These are phyloP conservation scores for Psettodes erumei DNA, from an alignment of 2,113 vertebrate genomes.

Conservation along the genomic window DNA sequence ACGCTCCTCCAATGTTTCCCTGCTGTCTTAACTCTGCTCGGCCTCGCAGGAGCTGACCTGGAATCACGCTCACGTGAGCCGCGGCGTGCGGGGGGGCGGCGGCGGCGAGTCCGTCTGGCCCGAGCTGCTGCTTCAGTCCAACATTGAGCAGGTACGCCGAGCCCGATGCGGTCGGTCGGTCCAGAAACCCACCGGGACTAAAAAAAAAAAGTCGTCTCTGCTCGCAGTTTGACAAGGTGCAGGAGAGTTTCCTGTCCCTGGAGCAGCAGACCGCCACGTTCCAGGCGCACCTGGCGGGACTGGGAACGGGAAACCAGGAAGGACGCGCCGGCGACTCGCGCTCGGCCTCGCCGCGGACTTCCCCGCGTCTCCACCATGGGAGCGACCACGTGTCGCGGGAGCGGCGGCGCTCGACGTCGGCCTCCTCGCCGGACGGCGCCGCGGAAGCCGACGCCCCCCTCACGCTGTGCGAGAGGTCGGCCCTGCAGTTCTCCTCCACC, in stretches of 20 bases:
- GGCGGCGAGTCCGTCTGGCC: constrained; percentile 75
- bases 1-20: background rate
- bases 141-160: constrained; percentile 79
- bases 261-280: constrained; percentile 80
- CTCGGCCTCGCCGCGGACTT: background rate
- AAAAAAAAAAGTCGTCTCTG: constrained; percentile 25
- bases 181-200: background rate
- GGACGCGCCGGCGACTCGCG: background rate
- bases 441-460: background rate
- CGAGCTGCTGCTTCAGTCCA: constrained; percentile 78
- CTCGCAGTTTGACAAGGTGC: constrained; percentile 78
- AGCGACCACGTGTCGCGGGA: background rate
- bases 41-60: constrained; percentile 73
- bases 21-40: background rate
- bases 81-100: constrained; percentile 38
- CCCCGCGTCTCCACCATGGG: background rate
- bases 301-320: constrained; percentile 39
- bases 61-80: constrained; percentile 59
- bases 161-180: constrained; percentile 4
- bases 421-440: constrained; percentile 8
- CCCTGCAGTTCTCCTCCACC: constrained; percentile 41
- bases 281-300: constrained; percentile 79
- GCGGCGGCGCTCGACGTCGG: background rate
- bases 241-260: constrained; percentile 74
- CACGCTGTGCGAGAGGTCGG: constrained; percentile 52